Evolutionary conservation across 2,888 invertebrate genomes (phyloP), one percentile per base, ranked within the genome.

Genomic region (Allolobophora icterica): DNA sequence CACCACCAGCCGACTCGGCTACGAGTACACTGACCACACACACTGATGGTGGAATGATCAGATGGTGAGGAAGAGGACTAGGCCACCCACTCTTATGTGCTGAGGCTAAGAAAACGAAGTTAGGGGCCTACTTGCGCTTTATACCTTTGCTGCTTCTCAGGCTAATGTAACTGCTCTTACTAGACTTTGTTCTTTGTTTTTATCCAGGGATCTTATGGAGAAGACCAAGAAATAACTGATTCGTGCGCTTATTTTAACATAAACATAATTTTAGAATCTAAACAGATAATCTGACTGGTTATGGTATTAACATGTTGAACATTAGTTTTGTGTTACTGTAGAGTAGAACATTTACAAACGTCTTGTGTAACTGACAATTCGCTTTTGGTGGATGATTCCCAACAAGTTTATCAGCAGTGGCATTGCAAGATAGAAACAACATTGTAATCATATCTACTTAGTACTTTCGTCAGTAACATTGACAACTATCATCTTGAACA

Each of bases 311-410:
- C 87, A 34, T 87, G 34, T 87, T 19, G 87, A 87, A 87, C 38
- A 34, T 87, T 87, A 87, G 87, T 87, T 87, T 87, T 87, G 87
- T 87, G 87, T 87, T 87, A 87, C 87, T 38, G 24, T 87, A 87
- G 87, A 35, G 30, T 71, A 71, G 71, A 71, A 71, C 71, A 71
- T 71, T 71, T 71, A n/a, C 71, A n/a, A 17, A 71, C 24, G 52
- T 52, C 71, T n/a, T 11, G 71, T 71, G 71, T 71, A 71, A 71
- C n/a, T 71, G 71, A 71, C 71, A 71, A 11, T 71, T 71, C 52
- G 52, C 52, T 52, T 52, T 24, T 71, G 71, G 71, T 71, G 71
- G 71, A 71, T 17, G 30, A 71, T 71, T 8, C 11, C 24, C 71
- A 71, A n/a, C 71, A 71, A 40, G 24, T 52, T 24, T 52, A 24